Percentiles rank a stretch among this genome's conserved stretches.
Conservation (phyloP, 2,797 vertebrate species). For the Loriculus beryllinus region DNA sequence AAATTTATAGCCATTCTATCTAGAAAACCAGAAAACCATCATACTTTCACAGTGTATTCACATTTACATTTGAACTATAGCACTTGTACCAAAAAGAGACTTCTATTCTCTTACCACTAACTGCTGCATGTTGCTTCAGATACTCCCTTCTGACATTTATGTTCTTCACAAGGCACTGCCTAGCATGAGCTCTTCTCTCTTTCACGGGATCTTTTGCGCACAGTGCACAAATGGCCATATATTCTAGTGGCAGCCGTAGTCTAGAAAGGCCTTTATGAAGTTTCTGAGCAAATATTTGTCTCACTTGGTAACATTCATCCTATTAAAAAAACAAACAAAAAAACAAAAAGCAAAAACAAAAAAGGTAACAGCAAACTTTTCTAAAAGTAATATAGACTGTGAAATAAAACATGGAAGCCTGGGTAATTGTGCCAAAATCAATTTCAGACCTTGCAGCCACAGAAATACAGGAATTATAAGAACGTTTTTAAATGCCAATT, state of each 20-base stretch:
- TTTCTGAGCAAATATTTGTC: conserved; percentile 96
- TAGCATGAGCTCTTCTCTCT: conserved; percentile 93
- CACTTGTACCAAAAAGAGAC: background rate
- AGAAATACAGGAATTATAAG: background rate
- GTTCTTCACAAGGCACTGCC: conserved; percentile 96
- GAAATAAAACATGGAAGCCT: background rate
- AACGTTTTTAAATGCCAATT: background rate
- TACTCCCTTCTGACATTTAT: conserved; percentile 95
- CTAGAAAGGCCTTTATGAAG: conserved; percentile 94
- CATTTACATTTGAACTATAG: background rate
- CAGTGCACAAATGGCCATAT: conserved; percentile 95
- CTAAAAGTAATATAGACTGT: background rate
- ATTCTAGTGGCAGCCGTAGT: conserved; percentile 92
- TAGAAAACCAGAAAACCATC: background rate
- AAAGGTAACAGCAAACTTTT: background rate
- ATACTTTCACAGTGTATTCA: background rate
- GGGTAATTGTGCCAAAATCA: background rate
- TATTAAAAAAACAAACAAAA: background rate
- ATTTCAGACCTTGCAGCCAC: background rate
- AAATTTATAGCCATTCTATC: background rate
- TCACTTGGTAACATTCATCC: conserved; percentile 98
- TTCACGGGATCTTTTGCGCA: conserved; percentile 98
- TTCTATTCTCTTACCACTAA: conserved; percentile 86
- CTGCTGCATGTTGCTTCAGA: conserved; percentile 95
- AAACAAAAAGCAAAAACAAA: background rate